phyloP scores from a whole-genome alignment of 2,888 invertebrate genomes.

The Globia sparganii region DNA sequence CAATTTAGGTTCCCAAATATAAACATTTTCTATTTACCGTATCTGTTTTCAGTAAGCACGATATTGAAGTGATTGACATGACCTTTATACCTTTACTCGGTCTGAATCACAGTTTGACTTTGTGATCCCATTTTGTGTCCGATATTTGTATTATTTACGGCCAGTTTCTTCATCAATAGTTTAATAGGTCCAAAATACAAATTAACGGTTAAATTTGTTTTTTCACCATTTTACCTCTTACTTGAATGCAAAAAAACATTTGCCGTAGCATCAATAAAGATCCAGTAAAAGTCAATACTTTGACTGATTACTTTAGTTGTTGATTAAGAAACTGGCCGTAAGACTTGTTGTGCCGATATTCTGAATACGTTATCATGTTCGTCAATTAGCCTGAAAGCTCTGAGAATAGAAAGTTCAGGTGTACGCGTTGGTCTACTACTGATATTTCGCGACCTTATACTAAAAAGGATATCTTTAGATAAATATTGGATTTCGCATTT shows the following conservation, averaged over 20 bases:
- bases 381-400: conserved; percentile 10
- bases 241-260: no score
- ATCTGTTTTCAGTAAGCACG: conserved; percentile 30
- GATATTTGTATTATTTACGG: conserved; percentile 36
- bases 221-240: no score
- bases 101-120: conserved; percentile 45
- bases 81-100: conserved; percentile 51
- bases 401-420: neutral
- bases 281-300: no score
- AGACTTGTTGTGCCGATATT: conserved; percentile 19
- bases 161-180: no score
- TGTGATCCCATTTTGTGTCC: conserved; percentile 29
- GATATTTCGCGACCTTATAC: neutral
- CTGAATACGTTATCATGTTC: conserved; percentile 14
- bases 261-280: no score
- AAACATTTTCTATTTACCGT: conserved; percentile 33
- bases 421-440: neutral
- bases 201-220: no score
- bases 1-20: conserved; percentile 10
- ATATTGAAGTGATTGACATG: conserved; percentile 35
- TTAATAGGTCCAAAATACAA: no score
- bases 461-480: neutral
- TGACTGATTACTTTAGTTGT: no score
- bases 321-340: no score
- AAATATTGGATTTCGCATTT: neutral